Evolutionary conservation across 2,113 vertebrate genomes (phyloP).

Genomic region (Canis aureus): DNA sequence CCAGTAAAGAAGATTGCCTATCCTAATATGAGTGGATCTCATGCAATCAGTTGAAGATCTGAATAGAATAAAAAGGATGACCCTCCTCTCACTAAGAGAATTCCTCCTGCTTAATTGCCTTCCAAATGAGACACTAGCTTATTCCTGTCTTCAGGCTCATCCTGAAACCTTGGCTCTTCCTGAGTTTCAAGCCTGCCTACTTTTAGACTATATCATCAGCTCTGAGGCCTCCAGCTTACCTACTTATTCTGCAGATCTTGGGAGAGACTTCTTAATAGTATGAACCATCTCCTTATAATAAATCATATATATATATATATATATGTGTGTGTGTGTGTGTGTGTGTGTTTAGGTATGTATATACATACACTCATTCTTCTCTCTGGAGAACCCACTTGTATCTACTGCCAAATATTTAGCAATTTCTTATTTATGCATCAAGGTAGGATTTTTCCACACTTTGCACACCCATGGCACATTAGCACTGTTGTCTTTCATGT

Average conservation of each 20-base stretch:
- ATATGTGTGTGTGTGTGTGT: no score
- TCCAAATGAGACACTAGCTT: not conserved
- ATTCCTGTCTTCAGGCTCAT: not conserved
- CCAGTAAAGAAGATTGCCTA: not conserved
- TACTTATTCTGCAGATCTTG: not conserved
- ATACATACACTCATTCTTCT: not conserved
- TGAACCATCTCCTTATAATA: not conserved
- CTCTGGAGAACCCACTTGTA: not conserved
- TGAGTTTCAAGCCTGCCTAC: not conserved
- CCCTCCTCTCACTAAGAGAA: not conserved
- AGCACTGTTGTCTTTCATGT: not conserved
- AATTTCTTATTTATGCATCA: not conserved
- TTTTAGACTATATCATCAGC: not conserved
- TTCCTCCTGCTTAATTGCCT: not conserved
- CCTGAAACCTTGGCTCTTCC: not conserved
- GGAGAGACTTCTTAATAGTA: not conserved
- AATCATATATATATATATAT: not conserved
- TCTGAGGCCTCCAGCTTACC: not conserved
- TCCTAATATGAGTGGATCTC: not conserved
- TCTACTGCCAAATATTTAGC: not conserved
- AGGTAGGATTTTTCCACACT: not conserved
- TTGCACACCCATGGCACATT: not conserved
- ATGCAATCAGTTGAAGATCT: not conserved
- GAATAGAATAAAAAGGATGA: not conserved
- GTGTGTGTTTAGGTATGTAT: not conserved